Base-by-base conservation (phyloP, 2,113 vertebrate species). In the Acanthisitta chloris region DNA sequence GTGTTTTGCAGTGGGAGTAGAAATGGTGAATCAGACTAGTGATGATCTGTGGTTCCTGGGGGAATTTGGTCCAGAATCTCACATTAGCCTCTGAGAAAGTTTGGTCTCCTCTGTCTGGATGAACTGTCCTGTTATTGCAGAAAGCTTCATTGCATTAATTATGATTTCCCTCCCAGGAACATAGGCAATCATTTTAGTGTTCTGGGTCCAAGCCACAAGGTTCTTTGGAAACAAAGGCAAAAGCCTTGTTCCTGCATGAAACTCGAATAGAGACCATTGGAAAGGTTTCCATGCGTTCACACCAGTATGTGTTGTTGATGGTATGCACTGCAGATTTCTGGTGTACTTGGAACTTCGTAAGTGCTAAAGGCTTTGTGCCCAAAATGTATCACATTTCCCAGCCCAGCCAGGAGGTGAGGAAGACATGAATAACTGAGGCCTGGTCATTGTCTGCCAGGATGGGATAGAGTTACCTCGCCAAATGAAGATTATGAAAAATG, bases 401-500 rank as follows among this genome's bases (percentile, higher is more conserved):
- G 58, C 19, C 29, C 64, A 95, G 71, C 64, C 49, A 92, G 64
- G 79, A 96, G 94, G 82, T 93, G 82, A 95, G 82, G 92, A 96
- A 95, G 88, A 92, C 80, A 33, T 81, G 90, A 90, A 65, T 90
- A 93, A 94, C 74, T 69, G 81, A 85, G 70, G 82, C 81, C 74
- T 87, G 66, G 66, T 85, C 87, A 65, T 70, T 81, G 72, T 92
- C 86, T 97, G 88, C 88, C 95, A 95, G 79, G 67, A 86, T 92
- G 67, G 76, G 86, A 79, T 90, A 83, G 48, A 82, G 64, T 90
- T 94, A 88, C 86, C 38, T 86, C 0, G 8, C 88, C 80, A 86
- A 97, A 92, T 34, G 34, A 76, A 93, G 82, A 93, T 92, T 81
- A 86, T 77, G 65, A 92, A 92, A 91, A 80, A 86, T 90, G 76